These are phyloP conservation scores for Tillus elongatus DNA, from an alignment of 2,888 invertebrate genomes.

Conservation along the genomic window DNA sequence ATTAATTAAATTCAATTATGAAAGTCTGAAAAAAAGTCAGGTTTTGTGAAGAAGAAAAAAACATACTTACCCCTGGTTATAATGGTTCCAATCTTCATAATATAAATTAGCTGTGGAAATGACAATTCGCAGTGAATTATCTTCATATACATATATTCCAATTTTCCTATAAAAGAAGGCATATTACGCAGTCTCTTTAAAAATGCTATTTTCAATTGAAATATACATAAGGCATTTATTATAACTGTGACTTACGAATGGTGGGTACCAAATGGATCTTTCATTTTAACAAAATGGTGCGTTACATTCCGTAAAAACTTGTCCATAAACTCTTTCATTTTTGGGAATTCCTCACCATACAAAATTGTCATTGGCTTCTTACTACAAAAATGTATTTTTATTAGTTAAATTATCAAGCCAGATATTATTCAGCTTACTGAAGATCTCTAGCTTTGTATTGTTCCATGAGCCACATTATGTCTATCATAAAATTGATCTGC, in stretches of 20 bases:
- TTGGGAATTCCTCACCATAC: slow-evolving; percentile 59
- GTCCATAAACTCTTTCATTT: slow-evolving; percentile 43
- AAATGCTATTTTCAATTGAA: slow-evolving; percentile 9
- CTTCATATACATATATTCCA: slow-evolving; percentile 75
- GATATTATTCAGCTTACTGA: slow-evolving; percentile 46
- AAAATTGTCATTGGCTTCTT: slow-evolving; percentile 63
- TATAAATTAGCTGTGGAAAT: slow-evolving; percentile 90
- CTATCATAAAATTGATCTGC: slow-evolving; percentile 93
- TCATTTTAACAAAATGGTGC: slow-evolving; percentile 59
- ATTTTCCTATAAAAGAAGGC: slow-evolving; percentile 57
- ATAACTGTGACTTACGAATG: slow-evolving; percentile 64
- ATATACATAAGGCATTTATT: too few relatives aligned
- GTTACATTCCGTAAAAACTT: slow-evolving; percentile 54
- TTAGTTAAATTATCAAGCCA: slow-evolving; percentile 16
- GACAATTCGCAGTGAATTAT: slow-evolving; percentile 73
- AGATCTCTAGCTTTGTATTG: slow-evolving; percentile 74
- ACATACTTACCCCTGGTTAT: slow-evolving; percentile 74
- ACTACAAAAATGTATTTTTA: slow-evolving; percentile 40
- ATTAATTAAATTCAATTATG: too few relatives aligned
- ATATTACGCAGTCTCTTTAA: not conserved
- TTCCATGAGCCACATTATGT: slow-evolving; percentile 78
- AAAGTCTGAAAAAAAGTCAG: not conserved
- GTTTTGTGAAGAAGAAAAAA: not conserved
- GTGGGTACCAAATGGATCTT: slow-evolving; percentile 75
- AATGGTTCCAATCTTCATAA: slow-evolving; percentile 85